Base-by-base conservation (phyloP, 2,888 invertebrate genomes). In the Cheilosia scutellata region DNA sequence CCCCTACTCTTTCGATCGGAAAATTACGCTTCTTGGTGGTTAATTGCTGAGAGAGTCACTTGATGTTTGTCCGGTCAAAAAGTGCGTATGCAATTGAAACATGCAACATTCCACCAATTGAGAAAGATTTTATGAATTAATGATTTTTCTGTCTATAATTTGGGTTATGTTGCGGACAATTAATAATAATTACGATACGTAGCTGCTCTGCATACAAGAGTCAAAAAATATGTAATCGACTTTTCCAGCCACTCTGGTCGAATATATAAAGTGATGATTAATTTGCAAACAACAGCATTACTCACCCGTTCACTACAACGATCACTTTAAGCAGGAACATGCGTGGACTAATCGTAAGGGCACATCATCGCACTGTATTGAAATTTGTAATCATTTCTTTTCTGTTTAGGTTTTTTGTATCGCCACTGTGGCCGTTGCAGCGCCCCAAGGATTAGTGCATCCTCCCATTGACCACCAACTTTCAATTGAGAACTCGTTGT, bases 271-370 rank as follows among this genome's bases (percentile, higher is more conserved):
- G 58, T 57, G 58, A n/a, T 53, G 66, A 72, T 65, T 49, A 27
- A 53, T 53, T 72, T 71, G 49, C 20, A 33, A 25, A 33, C 44
- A 29, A 29, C 80, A 51, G 27, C 87, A 83, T 77, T 87, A 83
- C 83, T 60, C 65, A 78, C 86, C 77, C 86, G 88, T 89, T 89
- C 90, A 91, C 74, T 89, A 75, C 49, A 27, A 57, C 70, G 47
- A 71, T 57, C 60, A 80, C 74, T 71, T 16, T 70, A 87, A 88
- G 87, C 82, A 47, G 58, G 87, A 89, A 87, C 82, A 89, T 89
- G 89, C 88, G 88, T 88, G 84, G 82, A 77, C 79, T 89, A 53
- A 87, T 87, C 62, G 89, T 89, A 88, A 88, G 74, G 7, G 7
- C 27, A 25, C 7, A 16, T 44, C 16, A 44, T 44, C 1, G 5